Evolutionary conservation across 2,888 invertebrate genomes (phyloP).

Genomic region (Branchellion lobata): DNA sequence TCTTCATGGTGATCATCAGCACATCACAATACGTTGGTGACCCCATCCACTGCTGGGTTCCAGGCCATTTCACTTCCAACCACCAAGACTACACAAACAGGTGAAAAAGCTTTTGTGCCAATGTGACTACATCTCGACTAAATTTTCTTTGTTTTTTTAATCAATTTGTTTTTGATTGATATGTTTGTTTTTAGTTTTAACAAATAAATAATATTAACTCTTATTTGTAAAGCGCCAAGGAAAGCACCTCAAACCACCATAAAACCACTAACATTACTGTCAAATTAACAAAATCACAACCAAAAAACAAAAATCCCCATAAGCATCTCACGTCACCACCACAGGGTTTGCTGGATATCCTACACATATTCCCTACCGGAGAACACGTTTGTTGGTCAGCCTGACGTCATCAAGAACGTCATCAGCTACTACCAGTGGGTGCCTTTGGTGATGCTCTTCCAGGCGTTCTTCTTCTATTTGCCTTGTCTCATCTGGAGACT

Average conservation of each 20-base stretch:
- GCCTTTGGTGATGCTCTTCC: constrained; percentile 62
- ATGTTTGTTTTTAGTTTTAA: no score
- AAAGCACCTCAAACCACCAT: no score
- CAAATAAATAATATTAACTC: no score
- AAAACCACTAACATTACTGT: no score
- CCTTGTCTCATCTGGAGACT: constrained; percentile 55
- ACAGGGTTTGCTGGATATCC: constrained; percentile 54
- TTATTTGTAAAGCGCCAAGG: no score
- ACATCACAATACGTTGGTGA: constrained; percentile 62
- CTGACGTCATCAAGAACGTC: constrained; percentile 46
- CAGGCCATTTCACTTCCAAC: constrained; percentile 52
- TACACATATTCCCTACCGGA: constrained; percentile 53
- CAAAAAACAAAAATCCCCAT: no score
- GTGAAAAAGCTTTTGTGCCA: neutral
- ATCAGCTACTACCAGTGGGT: constrained; percentile 60
- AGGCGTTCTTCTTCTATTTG: constrained; percentile 64
- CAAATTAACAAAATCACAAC: no score
- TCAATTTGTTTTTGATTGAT: no score
- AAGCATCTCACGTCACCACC: no score
- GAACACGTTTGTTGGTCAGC: constrained; percentile 45
- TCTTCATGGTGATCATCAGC: constrained; percentile 61
- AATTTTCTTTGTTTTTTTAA: no score
- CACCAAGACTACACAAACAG: constrained; percentile 53
- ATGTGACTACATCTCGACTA: neutral
- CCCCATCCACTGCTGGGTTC: constrained; percentile 63